A percentile compares a stretch with the other conserved stretches of the same genome.
Evolutionary conservation across 92 coral and sea anemone species (phyloP).

Genomic region (Siderastrea radians): DNA sequence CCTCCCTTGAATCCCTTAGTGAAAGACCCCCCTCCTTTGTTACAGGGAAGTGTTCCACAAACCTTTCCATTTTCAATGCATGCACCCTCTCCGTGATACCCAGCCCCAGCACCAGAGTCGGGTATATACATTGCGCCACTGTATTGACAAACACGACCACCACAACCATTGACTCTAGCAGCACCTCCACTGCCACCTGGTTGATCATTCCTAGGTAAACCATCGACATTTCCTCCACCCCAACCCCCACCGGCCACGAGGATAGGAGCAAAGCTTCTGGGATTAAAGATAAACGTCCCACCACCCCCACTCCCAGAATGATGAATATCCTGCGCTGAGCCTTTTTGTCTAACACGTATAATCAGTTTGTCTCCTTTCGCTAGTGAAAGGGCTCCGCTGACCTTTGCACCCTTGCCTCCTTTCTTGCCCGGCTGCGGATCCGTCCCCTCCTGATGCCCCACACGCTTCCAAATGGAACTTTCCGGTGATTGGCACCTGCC

Average conservation of each 20-base stretch:
- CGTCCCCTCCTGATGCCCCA: conserved; percentile 81
- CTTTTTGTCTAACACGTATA: conserved; percentile 70
- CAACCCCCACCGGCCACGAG: conserved; percentile 82
- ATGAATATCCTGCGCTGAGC: background rate
- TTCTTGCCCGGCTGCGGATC: background rate
- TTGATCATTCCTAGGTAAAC: conserved; percentile 31
- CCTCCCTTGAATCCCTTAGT: conserved; percentile 59
- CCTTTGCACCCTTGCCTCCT: conserved; percentile 77
- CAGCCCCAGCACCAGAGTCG: conserved; percentile 72
- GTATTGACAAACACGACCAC: conserved; percentile 54
- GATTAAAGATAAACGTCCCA: conserved; percentile 58
- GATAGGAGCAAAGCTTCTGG: background rate
- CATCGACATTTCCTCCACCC: conserved; percentile 41
- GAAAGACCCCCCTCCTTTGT: conserved; percentile 39
- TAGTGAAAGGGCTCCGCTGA: conserved; percentile 46
- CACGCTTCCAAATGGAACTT: conserved; percentile 63
- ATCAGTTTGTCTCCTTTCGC: conserved; percentile 35
- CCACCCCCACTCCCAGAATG: conserved; percentile 77
- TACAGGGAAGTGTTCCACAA: conserved; percentile 19
- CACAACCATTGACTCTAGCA: conserved; percentile 50
- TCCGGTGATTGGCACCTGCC: conserved; percentile 72
- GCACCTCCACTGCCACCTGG: conserved; percentile 20
- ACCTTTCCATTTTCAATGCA: conserved; percentile 16
- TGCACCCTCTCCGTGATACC: conserved; percentile 20
- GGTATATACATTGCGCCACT: background rate